Conservation (phyloP, 2,113 vertebrate species). For the Suricata suricatta region DNA sequence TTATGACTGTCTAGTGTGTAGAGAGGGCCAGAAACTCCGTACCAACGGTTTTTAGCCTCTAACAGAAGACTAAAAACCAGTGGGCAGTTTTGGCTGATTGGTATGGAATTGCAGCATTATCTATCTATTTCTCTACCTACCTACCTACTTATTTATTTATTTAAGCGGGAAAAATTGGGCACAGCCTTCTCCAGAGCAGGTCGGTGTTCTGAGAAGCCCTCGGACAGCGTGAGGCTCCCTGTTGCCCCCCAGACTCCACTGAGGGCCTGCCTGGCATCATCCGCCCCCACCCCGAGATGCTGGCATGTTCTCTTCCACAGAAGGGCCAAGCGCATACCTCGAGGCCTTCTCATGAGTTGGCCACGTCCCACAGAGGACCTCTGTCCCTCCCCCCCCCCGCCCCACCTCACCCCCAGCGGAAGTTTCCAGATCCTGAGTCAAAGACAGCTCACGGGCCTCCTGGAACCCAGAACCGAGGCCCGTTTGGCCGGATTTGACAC, state of each 20-base stretch:
- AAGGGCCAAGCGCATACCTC: background rate
- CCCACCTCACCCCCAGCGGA: background rate
- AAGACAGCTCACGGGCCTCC: background rate
- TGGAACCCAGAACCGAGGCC: background rate
- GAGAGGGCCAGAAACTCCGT: conserved; percentile 25
- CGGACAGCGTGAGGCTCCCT: background rate
- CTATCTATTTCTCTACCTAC: conserved; percentile 8
- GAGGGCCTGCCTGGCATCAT: background rate
- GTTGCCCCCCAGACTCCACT: background rate
- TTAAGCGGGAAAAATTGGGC: background rate
- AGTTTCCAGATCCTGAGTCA: background rate
- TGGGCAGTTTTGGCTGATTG: conserved; percentile 41
- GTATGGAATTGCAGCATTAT: conserved; percentile 15
- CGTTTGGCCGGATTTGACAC: background rate
- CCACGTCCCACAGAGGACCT: background rate
- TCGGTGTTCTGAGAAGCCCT: background rate
- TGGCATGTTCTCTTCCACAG: background rate
- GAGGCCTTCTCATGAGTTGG: background rate
- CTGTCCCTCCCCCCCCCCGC: background rate
- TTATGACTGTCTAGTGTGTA: background rate
- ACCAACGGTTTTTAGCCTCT: conserved; percentile 64
- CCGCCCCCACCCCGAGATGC: background rate
- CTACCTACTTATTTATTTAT: conserved; percentile 25
- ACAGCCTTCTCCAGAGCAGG: conserved; percentile 15
- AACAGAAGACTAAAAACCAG: conserved; percentile 17